Conservation (phyloP, 2,113 vertebrate genomes). For the Spheniscus mendiculus region DNA sequence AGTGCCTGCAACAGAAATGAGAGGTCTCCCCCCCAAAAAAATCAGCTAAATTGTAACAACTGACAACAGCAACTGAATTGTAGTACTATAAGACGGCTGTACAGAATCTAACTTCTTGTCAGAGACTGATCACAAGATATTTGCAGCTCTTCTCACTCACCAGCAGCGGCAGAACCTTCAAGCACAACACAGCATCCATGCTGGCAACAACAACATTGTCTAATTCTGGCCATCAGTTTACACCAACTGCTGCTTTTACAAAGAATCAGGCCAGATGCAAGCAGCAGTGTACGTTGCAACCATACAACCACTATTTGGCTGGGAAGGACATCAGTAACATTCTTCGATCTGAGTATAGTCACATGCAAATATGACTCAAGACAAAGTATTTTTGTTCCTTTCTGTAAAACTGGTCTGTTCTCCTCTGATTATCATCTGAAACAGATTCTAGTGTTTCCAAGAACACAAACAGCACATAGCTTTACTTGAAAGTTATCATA, state of each 20-base stretch:
- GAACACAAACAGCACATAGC: background rate
- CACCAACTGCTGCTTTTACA: background rate
- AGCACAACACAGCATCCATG: background rate
- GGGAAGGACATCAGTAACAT: background rate
- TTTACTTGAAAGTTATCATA: background rate
- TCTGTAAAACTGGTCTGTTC: background rate
- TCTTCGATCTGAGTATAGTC: background rate
- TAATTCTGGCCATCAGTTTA: background rate
- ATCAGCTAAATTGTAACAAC: background rate
- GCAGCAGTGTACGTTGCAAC: fast-evolving
- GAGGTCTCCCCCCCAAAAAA: fast-evolving
- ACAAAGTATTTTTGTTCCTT: background rate
- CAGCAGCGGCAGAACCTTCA: background rate
- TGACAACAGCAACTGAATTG: background rate
- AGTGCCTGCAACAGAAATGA: background rate
- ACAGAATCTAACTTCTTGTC: background rate
- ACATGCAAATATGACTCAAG: background rate
- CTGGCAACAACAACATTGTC: background rate
- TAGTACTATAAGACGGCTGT: background rate
- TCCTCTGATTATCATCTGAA: background rate
- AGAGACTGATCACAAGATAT: background rate
- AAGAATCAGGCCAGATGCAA: background rate
- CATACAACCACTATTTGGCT: background rate
- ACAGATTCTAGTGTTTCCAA: background rate
- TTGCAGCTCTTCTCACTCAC: background rate